A percentile compares a stretch with the other conserved stretches of the same genome.
Conservation (phyloP, 35 echinoderm and acorn worm species). For the Stichopus chloronotus region DNA sequence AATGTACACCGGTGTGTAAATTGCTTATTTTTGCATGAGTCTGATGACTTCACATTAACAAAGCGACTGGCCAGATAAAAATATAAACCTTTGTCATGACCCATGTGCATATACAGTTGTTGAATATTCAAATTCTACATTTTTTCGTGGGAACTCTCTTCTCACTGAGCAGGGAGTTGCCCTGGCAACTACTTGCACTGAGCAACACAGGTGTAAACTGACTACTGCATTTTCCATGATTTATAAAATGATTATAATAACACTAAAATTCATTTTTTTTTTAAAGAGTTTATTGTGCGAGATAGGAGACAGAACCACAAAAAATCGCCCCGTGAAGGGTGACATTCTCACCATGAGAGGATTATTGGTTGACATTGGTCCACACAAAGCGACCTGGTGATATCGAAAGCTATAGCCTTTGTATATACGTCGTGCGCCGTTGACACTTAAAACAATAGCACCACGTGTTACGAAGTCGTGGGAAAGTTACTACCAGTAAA, state of each 20-base stretch:
- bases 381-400: conserved; percentile 39
- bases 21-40: too few species aligned
- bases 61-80: too few species aligned
- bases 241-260: background rate
- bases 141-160: conserved; percentile 1
- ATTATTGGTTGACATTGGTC: conserved; percentile 34
- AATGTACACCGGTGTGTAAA: too few species aligned
- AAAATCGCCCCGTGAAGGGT: background rate
- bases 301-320: too few species aligned
- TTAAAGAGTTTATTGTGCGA: too few species aligned
- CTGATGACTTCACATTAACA: too few species aligned
- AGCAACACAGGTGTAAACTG: conserved; percentile 7
- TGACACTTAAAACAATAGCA: conserved; percentile 48
- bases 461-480: conserved; percentile 42
- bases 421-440: conserved; percentile 29
- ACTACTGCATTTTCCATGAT: background rate
- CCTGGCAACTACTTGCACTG: background rate
- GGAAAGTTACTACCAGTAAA: conserved; percentile 23
- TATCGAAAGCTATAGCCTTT: conserved; percentile 12
- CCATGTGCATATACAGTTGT: too few species aligned
- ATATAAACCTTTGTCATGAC: too few species aligned
- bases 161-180: background rate
- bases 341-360: conserved; percentile 29
- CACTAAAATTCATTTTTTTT: too few species aligned
- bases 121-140: background rate